Evolutionary conservation across 2,797 vertebrate species (phyloP).

Genomic region (Coracias cyanogaster): DNA sequence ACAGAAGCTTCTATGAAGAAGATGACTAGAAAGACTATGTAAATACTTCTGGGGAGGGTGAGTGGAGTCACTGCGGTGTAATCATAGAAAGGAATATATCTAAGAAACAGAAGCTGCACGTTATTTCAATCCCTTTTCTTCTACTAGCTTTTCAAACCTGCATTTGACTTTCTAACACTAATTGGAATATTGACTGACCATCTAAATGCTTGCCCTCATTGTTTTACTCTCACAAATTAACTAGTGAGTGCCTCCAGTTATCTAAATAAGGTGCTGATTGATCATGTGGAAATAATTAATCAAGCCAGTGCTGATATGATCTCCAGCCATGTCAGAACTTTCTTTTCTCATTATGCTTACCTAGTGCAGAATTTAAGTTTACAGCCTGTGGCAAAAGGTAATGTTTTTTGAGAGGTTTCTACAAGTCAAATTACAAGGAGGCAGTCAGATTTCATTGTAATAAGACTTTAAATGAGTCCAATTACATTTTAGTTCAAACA

Average conservation of each 20-base stretch:
- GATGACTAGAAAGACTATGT: not conserved
- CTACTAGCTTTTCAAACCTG: not conserved
- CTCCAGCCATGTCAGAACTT: slow-evolving; percentile 66
- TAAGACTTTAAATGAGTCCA: slow-evolving; percentile 69
- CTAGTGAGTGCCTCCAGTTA: slow-evolving; percentile 65
- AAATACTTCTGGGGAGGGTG: not conserved
- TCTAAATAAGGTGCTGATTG: slow-evolving; percentile 73
- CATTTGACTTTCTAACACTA: slow-evolving; percentile 64
- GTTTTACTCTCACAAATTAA: slow-evolving; percentile 72
- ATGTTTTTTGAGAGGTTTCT: slow-evolving; percentile 62
- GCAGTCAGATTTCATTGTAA: slow-evolving; percentile 70
- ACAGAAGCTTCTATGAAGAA: not conserved
- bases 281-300: slow-evolving; percentile 76
- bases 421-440: slow-evolving; percentile 60
- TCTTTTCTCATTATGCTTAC: slow-evolving; percentile 69
- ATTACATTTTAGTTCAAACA: slow-evolving; percentile 73
- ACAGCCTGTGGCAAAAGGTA: slow-evolving; percentile 65
- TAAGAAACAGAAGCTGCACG: not conserved
- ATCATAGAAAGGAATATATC: not conserved
- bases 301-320: slow-evolving; percentile 70
- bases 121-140: slow-evolving; percentile 31
- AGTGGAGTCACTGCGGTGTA: not conserved
- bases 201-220: slow-evolving; percentile 59
- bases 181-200: slow-evolving; percentile 68
- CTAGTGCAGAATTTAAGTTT: slow-evolving; percentile 72